phyloP scores from a whole-genome alignment of 2,113 vertebrate genomes.

The Erythrocercus mccallii region DNA sequence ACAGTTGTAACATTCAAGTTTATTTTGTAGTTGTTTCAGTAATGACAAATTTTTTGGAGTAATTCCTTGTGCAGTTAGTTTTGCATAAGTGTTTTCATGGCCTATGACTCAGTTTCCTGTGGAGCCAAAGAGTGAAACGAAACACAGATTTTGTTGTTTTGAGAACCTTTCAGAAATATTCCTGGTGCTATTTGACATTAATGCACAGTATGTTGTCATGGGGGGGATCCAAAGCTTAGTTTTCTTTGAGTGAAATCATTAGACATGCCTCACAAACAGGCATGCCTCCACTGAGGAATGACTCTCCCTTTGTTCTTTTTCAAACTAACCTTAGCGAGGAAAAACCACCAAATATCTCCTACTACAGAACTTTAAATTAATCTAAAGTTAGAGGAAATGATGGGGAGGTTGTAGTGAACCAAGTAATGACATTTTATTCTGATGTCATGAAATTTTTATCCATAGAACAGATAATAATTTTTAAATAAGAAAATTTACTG shows the following conservation, averaged over 20 bases:
- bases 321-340: not conserved
- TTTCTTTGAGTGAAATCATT: not conserved
- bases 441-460: not conserved
- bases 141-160: not conserved
- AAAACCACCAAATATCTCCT: not conserved
- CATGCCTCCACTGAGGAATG: not conserved
- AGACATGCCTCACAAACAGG: not conserved
- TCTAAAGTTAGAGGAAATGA: not conserved
- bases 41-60: not conserved
- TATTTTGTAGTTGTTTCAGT: not conserved
- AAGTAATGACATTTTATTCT: not conserved
- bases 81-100: not conserved
- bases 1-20: not conserved
- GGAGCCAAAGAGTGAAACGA: not conserved
- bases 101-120: not conserved
- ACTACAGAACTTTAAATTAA: not conserved
- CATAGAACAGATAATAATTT: not conserved
- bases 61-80: not conserved
- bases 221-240: not conserved
- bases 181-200: not conserved
- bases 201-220: not conserved
- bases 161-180: slow-evolving; percentile 19
- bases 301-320: not conserved
- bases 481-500: not conserved
- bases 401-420: not conserved